Percentiles rank a stretch among this genome's conserved stretches.
Evolutionary conservation across 2,113 vertebrate species (phyloP).

Genomic region (Ceyx margarethae): DNA sequence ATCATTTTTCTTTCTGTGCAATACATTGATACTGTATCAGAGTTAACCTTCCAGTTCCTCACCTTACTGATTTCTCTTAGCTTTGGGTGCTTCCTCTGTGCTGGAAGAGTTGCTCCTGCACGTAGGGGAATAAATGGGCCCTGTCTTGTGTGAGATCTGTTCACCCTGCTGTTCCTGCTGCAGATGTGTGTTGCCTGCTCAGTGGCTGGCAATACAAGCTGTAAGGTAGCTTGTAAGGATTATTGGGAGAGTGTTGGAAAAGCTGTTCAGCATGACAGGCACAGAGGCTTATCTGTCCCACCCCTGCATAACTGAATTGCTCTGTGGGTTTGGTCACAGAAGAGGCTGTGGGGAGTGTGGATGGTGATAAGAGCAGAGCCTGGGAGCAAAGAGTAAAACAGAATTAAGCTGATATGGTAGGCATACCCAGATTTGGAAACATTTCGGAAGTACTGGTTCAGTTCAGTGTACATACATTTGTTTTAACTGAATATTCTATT

Average conservation of each 20-base stretch:
- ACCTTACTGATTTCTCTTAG: not conserved
- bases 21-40: not conserved
- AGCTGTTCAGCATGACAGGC: not conserved
- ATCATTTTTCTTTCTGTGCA: not conserved
- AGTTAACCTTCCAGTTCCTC: not conserved
- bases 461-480: not conserved
- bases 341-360: not conserved
- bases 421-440: not conserved
- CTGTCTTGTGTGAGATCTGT: not conserved
- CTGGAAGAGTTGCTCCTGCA: not conserved
- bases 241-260: not conserved
- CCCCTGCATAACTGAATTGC: not conserved
- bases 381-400: not conserved
- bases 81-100: not conserved
- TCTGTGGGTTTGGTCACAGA: not conserved
- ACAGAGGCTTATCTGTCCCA: not conserved
- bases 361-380: not conserved
- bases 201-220: not conserved
- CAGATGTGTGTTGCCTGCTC: not conserved
- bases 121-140: not conserved
- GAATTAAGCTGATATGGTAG: not conserved
- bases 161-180: not conserved
- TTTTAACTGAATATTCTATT: not conserved
- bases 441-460: not conserved
- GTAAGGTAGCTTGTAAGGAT: not conserved